Percentiles rank a stretch among this genome's conserved stretches.
Conservation (phyloP, 2,113 vertebrate genomes). For the Ia io region DNA sequence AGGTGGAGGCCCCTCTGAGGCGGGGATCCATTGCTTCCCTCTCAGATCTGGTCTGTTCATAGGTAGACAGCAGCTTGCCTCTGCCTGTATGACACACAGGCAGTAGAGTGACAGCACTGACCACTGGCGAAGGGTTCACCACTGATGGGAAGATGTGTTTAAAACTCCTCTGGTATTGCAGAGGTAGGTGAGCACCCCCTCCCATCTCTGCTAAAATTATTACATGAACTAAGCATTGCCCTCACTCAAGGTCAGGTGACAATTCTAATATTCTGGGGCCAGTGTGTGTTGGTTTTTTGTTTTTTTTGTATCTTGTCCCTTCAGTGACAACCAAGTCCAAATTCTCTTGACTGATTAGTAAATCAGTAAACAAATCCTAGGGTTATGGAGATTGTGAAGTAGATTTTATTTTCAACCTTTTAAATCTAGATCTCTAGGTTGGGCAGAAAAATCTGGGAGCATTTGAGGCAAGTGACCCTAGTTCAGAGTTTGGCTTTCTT, state of each 20-base stretch:
- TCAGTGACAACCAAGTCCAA: background rate
- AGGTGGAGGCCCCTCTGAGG: background rate
- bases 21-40: background rate
- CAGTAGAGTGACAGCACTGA: background rate
- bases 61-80: background rate
- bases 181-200: background rate
- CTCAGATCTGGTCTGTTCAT: background rate
- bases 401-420: slow-evolving; percentile 26
- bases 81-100: slow-evolving; percentile 37
- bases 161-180: background rate
- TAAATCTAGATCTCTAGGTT: background rate
- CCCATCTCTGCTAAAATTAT: slow-evolving; percentile 30
- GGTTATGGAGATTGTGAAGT: background rate
- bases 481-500: slow-evolving; percentile 22
- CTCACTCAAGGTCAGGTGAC: background rate
- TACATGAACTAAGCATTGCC: background rate
- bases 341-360: background rate
- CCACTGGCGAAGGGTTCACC: background rate
- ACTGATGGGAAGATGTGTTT: slow-evolving; percentile 15
- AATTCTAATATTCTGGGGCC: background rate
- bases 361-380: slow-evolving; percentile 11
- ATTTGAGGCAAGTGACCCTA: slow-evolving; percentile 26
- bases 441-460: background rate
- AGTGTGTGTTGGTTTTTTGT: background rate
- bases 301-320: background rate